phyloP scores from a whole-genome alignment of 2,113 vertebrate genomes.

The Protomyctophum bolini region DNA sequence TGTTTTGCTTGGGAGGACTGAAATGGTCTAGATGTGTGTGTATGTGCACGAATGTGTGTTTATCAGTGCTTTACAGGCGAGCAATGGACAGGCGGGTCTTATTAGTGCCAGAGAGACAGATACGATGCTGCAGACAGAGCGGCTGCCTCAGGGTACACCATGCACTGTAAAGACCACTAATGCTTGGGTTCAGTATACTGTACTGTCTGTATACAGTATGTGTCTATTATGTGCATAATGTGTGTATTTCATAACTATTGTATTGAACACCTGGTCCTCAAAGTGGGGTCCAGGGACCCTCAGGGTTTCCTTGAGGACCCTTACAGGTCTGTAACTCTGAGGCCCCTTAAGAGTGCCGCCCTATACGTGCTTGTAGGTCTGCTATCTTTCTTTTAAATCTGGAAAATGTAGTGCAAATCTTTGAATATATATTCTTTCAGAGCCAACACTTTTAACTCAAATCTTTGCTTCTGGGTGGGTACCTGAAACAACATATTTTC shows the following conservation, averaged over 20 bases:
- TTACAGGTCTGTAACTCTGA: too few relatives aligned
- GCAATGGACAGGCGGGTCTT: conserved; percentile 10
- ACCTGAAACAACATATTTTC: too few relatives aligned
- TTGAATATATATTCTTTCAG: too few relatives aligned
- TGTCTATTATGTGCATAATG: neutral
- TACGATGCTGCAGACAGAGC: conserved; percentile 6
- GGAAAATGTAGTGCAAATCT: too few relatives aligned
- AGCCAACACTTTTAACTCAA: too few relatives aligned
- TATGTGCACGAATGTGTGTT: conserved; percentile 10
- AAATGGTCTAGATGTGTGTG: conserved; percentile 19
- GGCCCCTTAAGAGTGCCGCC: too few relatives aligned
- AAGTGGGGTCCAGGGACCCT: too few relatives aligned
- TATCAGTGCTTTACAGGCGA: conserved; percentile 7
- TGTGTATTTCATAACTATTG: neutral
- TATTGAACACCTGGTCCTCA: neutral
- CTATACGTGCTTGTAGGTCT: too few relatives aligned
- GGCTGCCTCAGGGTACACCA: neutral
- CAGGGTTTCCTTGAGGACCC: too few relatives aligned
- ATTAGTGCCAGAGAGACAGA: conserved; percentile 23
- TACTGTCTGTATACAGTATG: neutral
- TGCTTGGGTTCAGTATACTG: neutral
- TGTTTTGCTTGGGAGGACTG: conserved; percentile 32
- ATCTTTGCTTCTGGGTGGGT: too few relatives aligned
- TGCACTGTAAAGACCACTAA: neutral
- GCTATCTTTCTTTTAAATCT: too few relatives aligned